Evolutionary conservation across 2,888 invertebrate species (phyloP), one percentile per base, ranked within the genome.

Genomic region (Mythimna lalbum): DNA sequence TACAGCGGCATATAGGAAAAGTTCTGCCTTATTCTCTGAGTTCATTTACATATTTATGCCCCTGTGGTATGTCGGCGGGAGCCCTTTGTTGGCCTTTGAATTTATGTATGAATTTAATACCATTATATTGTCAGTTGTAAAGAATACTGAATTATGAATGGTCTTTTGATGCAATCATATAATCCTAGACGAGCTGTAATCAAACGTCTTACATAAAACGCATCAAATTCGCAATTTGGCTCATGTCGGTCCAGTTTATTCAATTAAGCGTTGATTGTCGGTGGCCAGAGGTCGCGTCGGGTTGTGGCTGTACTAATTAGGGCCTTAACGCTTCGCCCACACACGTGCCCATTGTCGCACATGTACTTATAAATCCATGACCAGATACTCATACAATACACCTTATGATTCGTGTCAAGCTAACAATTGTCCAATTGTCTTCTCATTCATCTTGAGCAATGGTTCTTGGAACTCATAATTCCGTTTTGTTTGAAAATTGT

Each of bases 251-350:
- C 88, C 91, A 92, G 92, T 95, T 94, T 92, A 94, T 94, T 92
- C 92, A 94, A 95, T 95, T 93, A 93, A 81, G 86, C 90, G 91
- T 90, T 94, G 93, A 94, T 94, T 94, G 95, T 87, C 86, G 81
- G 93, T 90, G 93, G 87, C 93, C 88, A 92, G 90, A 95, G 95
- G 95, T 95, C 95, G 94, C 89, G 94, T 92, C 89, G 93, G 92
- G 91, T 92, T 93, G 93, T 90, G 88, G 86, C 90, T 87, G 90
- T 88, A 89, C 88, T 94, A 94, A 95, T 95, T 95, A 94, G 91
- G 90, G 87, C 90, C 89, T 90, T 90, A 88, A 88, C 90, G 90
- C 90, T 89, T 91, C 92, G 91, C 93, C 94, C 91, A 93, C 95
- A 90, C 91, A 92, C 93, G 90, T 92, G 91, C 85, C 85, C 81